Evolutionary conservation across 2,888 invertebrate genomes (phyloP).

Genomic region (Thyatira batis): DNA sequence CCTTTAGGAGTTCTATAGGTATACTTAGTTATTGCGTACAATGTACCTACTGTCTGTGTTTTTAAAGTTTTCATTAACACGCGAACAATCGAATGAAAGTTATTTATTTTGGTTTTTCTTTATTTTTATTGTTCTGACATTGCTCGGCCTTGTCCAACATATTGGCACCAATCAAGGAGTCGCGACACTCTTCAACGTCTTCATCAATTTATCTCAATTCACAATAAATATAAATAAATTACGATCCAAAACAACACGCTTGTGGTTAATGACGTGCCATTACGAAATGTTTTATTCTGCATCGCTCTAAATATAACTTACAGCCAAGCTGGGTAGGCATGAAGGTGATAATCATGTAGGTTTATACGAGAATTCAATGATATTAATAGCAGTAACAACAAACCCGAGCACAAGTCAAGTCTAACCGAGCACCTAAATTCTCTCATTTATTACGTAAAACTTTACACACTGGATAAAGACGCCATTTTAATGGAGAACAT

Average conservation of each 20-base stretch:
- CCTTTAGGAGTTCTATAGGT: too few relatives aligned
- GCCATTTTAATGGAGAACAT: not conserved
- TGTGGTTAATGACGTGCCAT: constrained; percentile 44
- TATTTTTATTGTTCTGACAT: constrained; percentile 25
- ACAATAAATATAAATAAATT: constrained; percentile 48
- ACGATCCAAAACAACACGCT: constrained; percentile 36
- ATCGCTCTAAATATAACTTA: not conserved
- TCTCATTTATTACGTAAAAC: too few relatives aligned
- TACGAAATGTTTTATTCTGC: constrained; percentile 11
- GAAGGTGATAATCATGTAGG: too few relatives aligned
- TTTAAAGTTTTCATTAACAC: too few relatives aligned
- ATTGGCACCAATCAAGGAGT: constrained; percentile 61
- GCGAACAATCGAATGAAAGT: not conserved
- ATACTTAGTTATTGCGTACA: too few relatives aligned
- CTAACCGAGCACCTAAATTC: not conserved
- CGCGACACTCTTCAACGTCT: constrained; percentile 56
- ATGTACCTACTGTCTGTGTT: too few relatives aligned
- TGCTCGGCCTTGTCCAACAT: constrained; percentile 42
- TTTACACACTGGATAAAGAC: not conserved
- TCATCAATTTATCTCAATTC: constrained; percentile 59
- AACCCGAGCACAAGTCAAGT: too few relatives aligned
- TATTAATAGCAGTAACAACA: too few relatives aligned
- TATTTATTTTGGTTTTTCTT: constrained; percentile 8
- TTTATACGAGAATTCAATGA: too few relatives aligned
- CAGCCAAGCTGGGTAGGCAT: too few relatives aligned